A percentile compares a stretch with the other conserved stretches of the same genome.
Conservation (phyloP, 2,113 vertebrate species). For the Solea senegalensis region DNA sequence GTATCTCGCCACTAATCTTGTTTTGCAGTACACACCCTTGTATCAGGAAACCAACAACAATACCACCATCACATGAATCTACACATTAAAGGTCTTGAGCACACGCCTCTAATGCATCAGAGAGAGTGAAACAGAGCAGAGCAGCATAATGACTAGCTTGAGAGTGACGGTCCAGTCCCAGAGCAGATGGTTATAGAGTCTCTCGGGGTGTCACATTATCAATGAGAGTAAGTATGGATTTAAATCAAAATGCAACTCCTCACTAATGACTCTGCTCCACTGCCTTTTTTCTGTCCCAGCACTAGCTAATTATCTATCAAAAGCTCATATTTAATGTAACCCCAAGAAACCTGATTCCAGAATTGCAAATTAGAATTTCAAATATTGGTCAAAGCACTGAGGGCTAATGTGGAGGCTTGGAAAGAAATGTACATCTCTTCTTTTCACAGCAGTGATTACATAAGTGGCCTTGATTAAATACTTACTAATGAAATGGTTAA, state of each 20-base stretch:
- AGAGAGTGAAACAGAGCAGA: slow-evolving; percentile 11
- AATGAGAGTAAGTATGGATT: slow-evolving; percentile 8
- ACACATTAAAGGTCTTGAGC: slow-evolving; percentile 33
- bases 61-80: not conserved
- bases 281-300: slow-evolving; percentile 19
- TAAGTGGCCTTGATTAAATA: not conserved
- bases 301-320: slow-evolving; percentile 14
- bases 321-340: slow-evolving; percentile 4
- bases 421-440: not conserved
- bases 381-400: not conserved
- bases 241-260: slow-evolving; percentile 20
- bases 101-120: slow-evolving; percentile 15
- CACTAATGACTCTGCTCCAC: not conserved
- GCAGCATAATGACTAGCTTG: slow-evolving; percentile 6
- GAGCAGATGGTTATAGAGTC: slow-evolving; percentile 47
- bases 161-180: slow-evolving; percentile 28
- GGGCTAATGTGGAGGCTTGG: not conserved
- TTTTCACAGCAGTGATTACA: not conserved
- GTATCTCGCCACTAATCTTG: too few relatives aligned
- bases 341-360: not conserved
- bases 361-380: slow-evolving; percentile 3
- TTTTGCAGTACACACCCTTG: too few relatives aligned
- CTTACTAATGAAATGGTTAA: not conserved
- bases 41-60: too few relatives aligned
- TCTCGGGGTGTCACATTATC: slow-evolving; percentile 32